These are phyloP conservation scores for Eciton burchellii DNA, from an alignment of 1,140 invertebrate species.

Conservation along the genomic window DNA sequence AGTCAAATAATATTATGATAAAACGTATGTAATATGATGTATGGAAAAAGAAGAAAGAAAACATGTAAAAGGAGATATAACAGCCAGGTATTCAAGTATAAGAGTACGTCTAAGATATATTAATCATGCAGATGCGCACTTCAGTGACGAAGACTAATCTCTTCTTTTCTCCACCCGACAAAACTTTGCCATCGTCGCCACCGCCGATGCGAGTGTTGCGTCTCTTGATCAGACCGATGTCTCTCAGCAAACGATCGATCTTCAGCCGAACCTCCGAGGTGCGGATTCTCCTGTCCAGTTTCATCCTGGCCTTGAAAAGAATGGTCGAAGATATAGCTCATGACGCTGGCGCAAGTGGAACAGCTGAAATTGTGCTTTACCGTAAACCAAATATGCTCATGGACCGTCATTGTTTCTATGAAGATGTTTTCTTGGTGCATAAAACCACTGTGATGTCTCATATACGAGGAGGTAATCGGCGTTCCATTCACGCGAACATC, in stretches of 20 bases:
- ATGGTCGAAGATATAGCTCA: background rate
- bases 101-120: constrained; percentile 66
- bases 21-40: too few relatives aligned
- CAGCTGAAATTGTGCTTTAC: constrained; percentile 83
- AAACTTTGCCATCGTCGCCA: constrained; percentile 90
- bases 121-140: constrained; percentile 82
- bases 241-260: constrained; percentile 89
- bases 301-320: constrained; percentile 89
- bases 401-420: constrained; percentile 93
- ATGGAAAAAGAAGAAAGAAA: too few relatives aligned
- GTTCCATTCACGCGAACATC: constrained; percentile 91
- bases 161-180: constrained; percentile 98
- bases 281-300: constrained; percentile 90
- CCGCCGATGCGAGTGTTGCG: constrained; percentile 92
- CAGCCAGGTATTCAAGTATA: background rate
- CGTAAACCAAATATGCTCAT: constrained; percentile 96
- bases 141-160: constrained; percentile 97
- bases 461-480: constrained; percentile 88
- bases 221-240: constrained; percentile 91
- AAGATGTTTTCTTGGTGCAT: constrained; percentile 98
- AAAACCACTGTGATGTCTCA: constrained; percentile 94
- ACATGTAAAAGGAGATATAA: background rate
- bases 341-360: background rate
- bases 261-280: constrained; percentile 87
- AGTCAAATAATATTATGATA: too few relatives aligned